Base-by-base conservation (phyloP, 2,113 vertebrate genomes). In the Narcine bancroftii region DNA sequence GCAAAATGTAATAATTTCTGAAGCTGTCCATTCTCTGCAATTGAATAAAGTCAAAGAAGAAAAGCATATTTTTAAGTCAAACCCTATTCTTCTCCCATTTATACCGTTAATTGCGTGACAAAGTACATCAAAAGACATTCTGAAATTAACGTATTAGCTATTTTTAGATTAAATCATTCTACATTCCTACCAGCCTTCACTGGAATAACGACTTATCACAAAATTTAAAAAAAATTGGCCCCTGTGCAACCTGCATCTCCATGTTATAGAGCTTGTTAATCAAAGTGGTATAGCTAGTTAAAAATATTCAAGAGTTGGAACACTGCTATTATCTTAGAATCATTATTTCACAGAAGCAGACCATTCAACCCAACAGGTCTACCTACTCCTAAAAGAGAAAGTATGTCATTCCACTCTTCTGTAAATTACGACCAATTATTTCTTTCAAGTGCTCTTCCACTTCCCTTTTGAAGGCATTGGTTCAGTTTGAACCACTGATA, bases 1-100 rank as follows among this genome's bases (percentile, higher is more conserved):
- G 87, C 63, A 91, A 91, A 66, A 39, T 66, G 42, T 63, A 21
- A n/a, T 66, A 91, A 89, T 89, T 89, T 65, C 53, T 47, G 47
- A 66, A 63, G 39, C 87, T 19, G 65, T 21, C 39, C 87, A 69
- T 66, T 39, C 10, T 26, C 63, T 39, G 60, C 39, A 39, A 91
- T 66, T 69, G 87, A 60, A 60, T 17, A 87, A 87, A 87, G n/a
- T 11, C 79, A 85, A 53, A 60, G 33, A 60, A 63, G 87, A 91
- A 91, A 91, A 91, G 42, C 69, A 63, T 36, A 66, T 66, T 24
- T 45, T 66, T 63, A 66, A 91, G 19, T 66, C 26, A 4, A 45
- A 33, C 63, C 0, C n/a, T 29, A 29, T 91, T 91, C 87, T 91
- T 24, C 6, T 66, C 66, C 60, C 87, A 42, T 66, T 89, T 66